Conservation (phyloP, 2,888 invertebrate species). For the Julus scandinavius region DNA sequence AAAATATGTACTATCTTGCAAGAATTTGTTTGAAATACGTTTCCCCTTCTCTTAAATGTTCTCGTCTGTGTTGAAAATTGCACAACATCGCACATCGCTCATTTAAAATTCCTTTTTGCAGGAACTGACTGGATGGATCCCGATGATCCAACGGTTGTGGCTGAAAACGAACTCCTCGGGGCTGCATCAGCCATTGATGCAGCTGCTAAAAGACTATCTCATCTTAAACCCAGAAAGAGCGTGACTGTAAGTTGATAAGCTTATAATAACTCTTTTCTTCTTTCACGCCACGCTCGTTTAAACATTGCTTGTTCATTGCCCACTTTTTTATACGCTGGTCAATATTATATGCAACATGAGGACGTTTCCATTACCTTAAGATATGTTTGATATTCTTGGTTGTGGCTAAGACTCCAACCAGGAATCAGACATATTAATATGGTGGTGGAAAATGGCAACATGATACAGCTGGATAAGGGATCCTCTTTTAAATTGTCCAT, state of each 20-base stretch:
- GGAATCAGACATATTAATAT: slow-evolving; percentile 99
- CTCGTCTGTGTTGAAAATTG: slow-evolving; percentile 36
- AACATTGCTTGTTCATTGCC: slow-evolving; percentile 10
- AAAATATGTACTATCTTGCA: neutral
- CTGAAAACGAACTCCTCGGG: slow-evolving; percentile 95
- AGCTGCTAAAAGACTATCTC: slow-evolving; percentile 94
- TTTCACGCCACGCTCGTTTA: neutral
- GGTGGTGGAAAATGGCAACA: slow-evolving; percentile 65
- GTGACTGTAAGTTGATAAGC: slow-evolving; percentile 73
- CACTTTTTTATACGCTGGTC: slow-evolving; percentile 24
- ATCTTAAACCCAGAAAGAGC: slow-evolving; percentile 82
- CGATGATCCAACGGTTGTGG: slow-evolving; percentile 96
- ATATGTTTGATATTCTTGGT: slow-evolving; percentile 99
- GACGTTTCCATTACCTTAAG: slow-evolving; percentile 73
- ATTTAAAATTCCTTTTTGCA: slow-evolving; percentile 63
- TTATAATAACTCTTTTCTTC: neutral
- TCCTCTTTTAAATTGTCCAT: slow-evolving; percentile 15
- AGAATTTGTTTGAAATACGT: neutral
- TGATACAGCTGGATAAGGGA: slow-evolving; percentile 65
- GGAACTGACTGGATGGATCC: slow-evolving; percentile 96
- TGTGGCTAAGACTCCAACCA: slow-evolving; percentile 88
- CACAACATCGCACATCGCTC: neutral
- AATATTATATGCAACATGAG: slow-evolving; percentile 16
- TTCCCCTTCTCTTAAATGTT: neutral
- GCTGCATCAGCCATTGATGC: slow-evolving; percentile 99